phyloP scores from a whole-genome alignment of 2,888 invertebrate species.

The Aphrophora alni region DNA sequence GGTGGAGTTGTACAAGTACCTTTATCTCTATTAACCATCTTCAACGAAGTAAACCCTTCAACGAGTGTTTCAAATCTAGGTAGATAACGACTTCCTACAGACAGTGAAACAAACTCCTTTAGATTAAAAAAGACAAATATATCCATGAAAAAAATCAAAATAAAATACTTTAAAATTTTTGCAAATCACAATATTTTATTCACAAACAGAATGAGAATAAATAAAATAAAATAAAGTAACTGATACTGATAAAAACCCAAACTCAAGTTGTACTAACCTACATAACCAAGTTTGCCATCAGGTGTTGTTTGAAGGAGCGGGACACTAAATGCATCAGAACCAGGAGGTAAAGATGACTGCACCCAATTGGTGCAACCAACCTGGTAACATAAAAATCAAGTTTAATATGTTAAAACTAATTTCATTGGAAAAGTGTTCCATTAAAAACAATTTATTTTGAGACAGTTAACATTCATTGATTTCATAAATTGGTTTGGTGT shows the following conservation, averaged over 20 bases:
- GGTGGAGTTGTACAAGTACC: conserved; percentile 56
- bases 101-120: no score
- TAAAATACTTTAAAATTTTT: conserved; percentile 1
- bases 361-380: conserved; percentile 76
- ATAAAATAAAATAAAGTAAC: no score
- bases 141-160: conserved; percentile 52
- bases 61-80: conserved; percentile 72
- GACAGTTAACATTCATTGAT: no score
- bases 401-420: background rate
- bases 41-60: conserved; percentile 71
- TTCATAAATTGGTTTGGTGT: no score
- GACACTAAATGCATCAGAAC: conserved; percentile 78
- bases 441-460: no score
- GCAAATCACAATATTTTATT: conserved; percentile 2
- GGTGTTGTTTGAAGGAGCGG: conserved; percentile 80
- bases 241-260: no score
- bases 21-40: conserved; percentile 65
- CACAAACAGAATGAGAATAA: no score
- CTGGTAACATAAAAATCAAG: conserved; percentile 50
- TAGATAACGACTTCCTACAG: conserved; percentile 68
- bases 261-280: conserved; percentile 63
- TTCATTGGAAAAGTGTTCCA: background rate
- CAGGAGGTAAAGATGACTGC: conserved; percentile 67
- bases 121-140: background rate
- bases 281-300: conserved; percentile 76